Evolutionary conservation across 1,140 invertebrate species (phyloP), one percentile per base, ranked within the genome.

Genomic region (Drosophila lowei): DNA sequence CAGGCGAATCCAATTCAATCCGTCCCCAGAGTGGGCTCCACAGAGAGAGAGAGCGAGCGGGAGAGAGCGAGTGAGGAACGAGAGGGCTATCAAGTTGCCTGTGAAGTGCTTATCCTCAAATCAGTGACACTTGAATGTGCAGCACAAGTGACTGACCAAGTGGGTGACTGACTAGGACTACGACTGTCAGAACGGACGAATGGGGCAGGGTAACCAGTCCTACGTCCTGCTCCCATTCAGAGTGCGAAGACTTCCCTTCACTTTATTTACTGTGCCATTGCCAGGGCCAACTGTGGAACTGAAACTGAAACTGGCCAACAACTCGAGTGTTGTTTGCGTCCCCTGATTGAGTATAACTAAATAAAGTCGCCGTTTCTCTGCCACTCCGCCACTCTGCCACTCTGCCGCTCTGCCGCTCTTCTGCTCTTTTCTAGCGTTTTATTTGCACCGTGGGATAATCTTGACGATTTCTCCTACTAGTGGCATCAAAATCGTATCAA

Each of bases 71-170:
- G 8, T 34, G 25, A 2, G n/a, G 11, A 52, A 15, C 18, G 18
- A 47, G 57, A 64, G 59, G 64, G 78, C 83, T 81, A 88, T 86
- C 81, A 88, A 88, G 81, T 86, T 86, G 81, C 78, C 78, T 88
- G 78, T 88, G 83, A 88, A 86, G 83, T 86, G 83, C 83, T 86
- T 86, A 86, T 88, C 83, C 81, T 86, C 84, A 86, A 86, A 86
- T 86, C 83, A 86, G 83, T 86, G 83, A 86, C 83, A 88, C 83
- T 86, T 86, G 78, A 86, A 81, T 86, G 83, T 86, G 83, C 83
- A 88, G 83, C 75, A 81, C 83, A 83, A 88, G 78, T 83, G 83
- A 88, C 83, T 88, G 83, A 86, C 83, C 83, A 88, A 86, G 78
- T 76, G 78, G 74, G 53, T 70, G 76, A 72, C 78, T 64, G 71